Base-by-base conservation (phyloP, 2,797 vertebrate species). In the Anguilla anguilla region DNA sequence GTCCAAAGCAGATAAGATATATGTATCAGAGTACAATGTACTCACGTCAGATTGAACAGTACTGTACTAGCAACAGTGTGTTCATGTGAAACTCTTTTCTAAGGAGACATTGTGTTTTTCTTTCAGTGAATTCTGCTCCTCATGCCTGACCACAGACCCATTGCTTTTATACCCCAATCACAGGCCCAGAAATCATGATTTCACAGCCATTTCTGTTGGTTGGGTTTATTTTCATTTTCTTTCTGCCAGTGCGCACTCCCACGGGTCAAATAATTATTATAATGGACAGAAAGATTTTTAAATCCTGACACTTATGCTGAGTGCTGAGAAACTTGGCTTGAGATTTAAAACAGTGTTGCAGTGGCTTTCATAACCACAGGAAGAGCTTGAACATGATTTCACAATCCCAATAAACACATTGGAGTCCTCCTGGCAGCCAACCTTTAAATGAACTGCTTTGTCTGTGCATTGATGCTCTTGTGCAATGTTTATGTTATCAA, bases 231-330 rank as follows among this genome's bases (percentile, higher is more conserved):
- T 69, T n/a, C 0, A 28, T 69, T 10, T 69, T 28, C 25, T 69
- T 9, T n/a, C 28, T 55, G 51, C 51, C 51, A 53, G 51, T 9
- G 7, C 2, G 64, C 25, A 69, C 28, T 10, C 64, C 5, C 64
- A n/a, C 1, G 59, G 19, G 59, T 61, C 22, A 69, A 69, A 69
- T 69, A 25, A 31, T 74, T 69, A 15, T 74, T 15, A 17, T 10
- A 39, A 39, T 39, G 31, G 10, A 31, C 15, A 74, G 69, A 3
- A 17, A 39, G 15, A 28, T 13, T 7, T 11, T 2, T 19, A 74
- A 74, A 22, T 74, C 69, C 69, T 74, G 69, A 74, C 28, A 74
- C 35, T 74, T 74, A 74, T 74, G 31, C 69, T 39, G 69, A 74
- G 69, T 15, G 31, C 69, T 74, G 9, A 11, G 69, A 77, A 77